A percentile compares a stretch with the other conserved stretches of the same genome.
Evolutionary conservation across 2,797 vertebrate genomes (phyloP).

Genomic region (Leuciscus waleckii): DNA sequence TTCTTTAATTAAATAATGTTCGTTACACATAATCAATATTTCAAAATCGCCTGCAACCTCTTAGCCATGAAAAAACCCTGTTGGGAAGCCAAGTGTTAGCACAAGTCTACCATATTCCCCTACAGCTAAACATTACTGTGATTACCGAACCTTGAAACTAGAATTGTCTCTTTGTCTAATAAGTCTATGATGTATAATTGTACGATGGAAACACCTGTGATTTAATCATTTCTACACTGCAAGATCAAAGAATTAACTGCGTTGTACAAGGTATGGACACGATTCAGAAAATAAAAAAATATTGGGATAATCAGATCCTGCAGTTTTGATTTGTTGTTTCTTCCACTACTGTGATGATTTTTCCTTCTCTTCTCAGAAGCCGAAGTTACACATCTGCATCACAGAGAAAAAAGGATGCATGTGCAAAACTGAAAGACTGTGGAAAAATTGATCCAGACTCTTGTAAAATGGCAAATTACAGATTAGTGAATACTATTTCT

Average conservation of each 20-base stretch:
- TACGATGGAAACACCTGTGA: background rate
- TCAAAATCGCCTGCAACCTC: background rate
- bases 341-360: background rate
- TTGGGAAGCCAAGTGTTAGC: background rate
- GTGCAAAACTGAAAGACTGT: background rate
- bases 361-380: background rate
- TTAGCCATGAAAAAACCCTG: background rate
- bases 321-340: background rate
- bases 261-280: background rate
- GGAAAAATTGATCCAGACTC: background rate
- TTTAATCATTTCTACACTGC: background rate
- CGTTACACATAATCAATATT: background rate
- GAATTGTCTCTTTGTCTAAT: background rate
- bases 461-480: background rate
- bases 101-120: background rate
- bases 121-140: slow-evolving; percentile 2
- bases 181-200: background rate
- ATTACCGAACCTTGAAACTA: background rate
- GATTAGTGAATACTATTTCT: background rate
- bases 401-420: background rate
- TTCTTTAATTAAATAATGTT: background rate
- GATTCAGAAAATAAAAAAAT: background rate
- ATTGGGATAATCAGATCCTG: background rate
- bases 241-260: background rate
- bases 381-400: background rate